Evolutionary conservation across 1,140 invertebrate species (phyloP).

Genomic region (Drosophila bocqueti): DNA sequence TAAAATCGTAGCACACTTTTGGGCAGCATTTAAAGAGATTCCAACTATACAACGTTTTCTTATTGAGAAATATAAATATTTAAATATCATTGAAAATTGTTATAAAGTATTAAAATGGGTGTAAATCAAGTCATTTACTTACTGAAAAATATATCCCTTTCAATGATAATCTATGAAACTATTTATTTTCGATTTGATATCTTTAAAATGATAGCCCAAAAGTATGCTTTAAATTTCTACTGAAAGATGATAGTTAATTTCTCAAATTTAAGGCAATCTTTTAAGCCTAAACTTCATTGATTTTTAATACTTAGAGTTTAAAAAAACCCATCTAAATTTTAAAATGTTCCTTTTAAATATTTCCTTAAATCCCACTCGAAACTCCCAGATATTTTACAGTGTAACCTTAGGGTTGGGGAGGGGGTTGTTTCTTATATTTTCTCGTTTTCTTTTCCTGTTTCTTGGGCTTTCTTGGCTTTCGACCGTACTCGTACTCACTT

Average conservation of each 20-base stretch:
- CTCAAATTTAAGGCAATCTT: no score
- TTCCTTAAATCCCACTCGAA: neutral
- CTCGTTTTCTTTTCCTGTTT: conserved; percentile 16
- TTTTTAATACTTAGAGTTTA: no score
- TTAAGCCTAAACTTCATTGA: no score
- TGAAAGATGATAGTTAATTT: no score
- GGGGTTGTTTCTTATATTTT: conserved; percentile 5
- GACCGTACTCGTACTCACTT: conserved; percentile 86
- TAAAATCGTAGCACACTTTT: neutral
- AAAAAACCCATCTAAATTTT: no score
- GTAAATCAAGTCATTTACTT: no score
- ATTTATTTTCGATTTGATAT: no score
- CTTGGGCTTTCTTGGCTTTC: conserved; percentile 44
- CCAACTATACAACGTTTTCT: neutral
- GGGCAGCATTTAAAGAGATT: neutral
- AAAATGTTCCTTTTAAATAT: no score
- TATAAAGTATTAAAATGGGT: neutral
- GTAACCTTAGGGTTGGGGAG: neutral
- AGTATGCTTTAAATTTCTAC: no score
- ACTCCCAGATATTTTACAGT: neutral
- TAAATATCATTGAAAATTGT: neutral
- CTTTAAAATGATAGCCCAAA: no score
- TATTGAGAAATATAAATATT: neutral
- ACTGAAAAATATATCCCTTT: no score
- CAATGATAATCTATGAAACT: no score